Evolutionary conservation across 2,888 invertebrate genomes (phyloP), one percentile per base, ranked within the genome.

Genomic region (Hoplodrina ambigua): DNA sequence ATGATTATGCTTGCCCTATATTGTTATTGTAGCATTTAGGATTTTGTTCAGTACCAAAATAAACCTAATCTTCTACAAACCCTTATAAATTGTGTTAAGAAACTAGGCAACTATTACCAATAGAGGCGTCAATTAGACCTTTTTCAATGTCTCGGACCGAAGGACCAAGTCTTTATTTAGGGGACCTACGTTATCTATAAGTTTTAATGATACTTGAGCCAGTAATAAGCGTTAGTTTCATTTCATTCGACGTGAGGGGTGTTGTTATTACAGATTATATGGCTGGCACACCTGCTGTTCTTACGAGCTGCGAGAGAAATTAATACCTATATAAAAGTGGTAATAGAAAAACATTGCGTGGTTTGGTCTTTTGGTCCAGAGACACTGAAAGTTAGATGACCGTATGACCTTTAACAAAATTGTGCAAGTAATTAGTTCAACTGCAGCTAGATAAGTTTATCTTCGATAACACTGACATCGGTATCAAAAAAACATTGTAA

Each of bases 211-310:
- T 56, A 59, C 67, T 72, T 33, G 30, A 33, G 44, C 30, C 17
- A 41, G n/a, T 57, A 55, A 46, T 65, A 55, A 52, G 30, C 61
- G 50, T 55, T 61, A 15, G 37, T 78, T 60, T 58, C 17, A 53
- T 75, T 78, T 52, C 25, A 19, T 78, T 59, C n/a, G 37, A 72
- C 58, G 54, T 62, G 10, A 57, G 58, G 41, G 37, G 25, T 52
- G 61, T 46, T 53, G 25, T 66, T 75, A 75, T 78, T 62, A 59
- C 67, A 62, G 37, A 59, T 78, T 72, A 78, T 66, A 63, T 78
- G 41, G 54, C 54, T 25, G 54, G 41, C 41, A 41, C 79, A 78
- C 67, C 66, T 72, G 75, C 58, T 67, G 50, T 17, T 58, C 20
- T 52, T 64, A 30, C 33, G 25, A 50, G 60, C 15, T 19, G 20